Evolutionary conservation across 2,113 vertebrate species (phyloP).

Genomic region (Poeciliopsis turrubarensis): DNA sequence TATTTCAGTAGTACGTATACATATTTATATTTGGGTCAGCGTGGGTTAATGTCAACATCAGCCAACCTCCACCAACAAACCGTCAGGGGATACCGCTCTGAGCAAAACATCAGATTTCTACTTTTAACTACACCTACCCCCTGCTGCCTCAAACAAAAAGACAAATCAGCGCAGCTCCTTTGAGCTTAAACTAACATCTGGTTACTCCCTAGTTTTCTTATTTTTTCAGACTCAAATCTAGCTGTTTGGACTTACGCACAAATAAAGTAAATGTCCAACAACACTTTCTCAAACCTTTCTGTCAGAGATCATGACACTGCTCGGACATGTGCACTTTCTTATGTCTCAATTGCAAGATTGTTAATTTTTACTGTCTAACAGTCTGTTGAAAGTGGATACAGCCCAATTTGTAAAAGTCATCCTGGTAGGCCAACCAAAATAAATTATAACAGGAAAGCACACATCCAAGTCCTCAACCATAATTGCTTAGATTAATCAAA

Average conservation of each 20-base stretch:
- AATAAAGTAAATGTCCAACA: conserved; percentile 11
- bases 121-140: conserved; percentile 20
- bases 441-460: conserved; percentile 54
- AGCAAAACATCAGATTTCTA: conserved; percentile 45
- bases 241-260: conserved; percentile 17
- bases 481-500: conserved; percentile 65
- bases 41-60: conserved; percentile 60
- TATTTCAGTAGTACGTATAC: conserved; percentile 25
- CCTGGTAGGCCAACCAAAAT: conserved; percentile 56
- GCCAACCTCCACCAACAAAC: conserved; percentile 25
- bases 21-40: conserved; percentile 48
- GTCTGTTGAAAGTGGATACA: conserved; percentile 60
- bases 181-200: conserved; percentile 44
- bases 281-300: conserved; percentile 35
- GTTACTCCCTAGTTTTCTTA: conserved; percentile 3
- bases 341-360: conserved; percentile 52
- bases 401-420: conserved; percentile 61
- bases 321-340: conserved; percentile 32
- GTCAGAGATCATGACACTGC: conserved; percentile 33
- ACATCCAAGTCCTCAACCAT: conserved; percentile 39
- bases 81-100: conserved; percentile 28
- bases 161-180: conserved; percentile 33
- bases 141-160: conserved; percentile 30
- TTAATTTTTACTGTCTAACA: conserved; percentile 59
- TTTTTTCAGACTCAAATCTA: conserved; percentile 26